Percentiles rank a stretch among this genome's conserved stretches.
phyloP scores from a whole-genome alignment of 2,113 vertebrate species.

The Pleuronectes platessa region DNA sequence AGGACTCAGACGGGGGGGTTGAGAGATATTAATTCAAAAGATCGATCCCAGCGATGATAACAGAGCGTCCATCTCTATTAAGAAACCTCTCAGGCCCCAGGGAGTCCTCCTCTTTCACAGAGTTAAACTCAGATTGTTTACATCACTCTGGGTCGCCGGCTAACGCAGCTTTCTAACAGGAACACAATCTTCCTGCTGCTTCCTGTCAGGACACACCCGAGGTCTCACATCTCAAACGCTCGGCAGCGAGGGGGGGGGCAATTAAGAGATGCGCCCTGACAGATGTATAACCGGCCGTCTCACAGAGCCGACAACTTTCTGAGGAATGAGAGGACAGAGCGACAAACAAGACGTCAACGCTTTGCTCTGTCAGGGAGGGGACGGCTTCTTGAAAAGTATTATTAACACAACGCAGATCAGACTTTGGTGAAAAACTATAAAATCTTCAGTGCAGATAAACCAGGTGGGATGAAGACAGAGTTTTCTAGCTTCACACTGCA shows the following conservation, averaged over 20 bases:
- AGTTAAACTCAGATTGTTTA: background rate
- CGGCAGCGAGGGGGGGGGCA: conserved; percentile 57
- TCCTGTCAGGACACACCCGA: conserved; percentile 66
- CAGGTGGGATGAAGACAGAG: too few relatives aligned
- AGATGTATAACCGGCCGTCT: conserved; percentile 63
- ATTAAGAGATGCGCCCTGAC: conserved; percentile 64
- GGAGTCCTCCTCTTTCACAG: background rate
- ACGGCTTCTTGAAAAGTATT: background rate
- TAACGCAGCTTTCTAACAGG: conserved; percentile 27
- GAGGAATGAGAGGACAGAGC: conserved; percentile 58
- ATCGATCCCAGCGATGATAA: conserved; percentile 3
- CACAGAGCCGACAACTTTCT: conserved; percentile 56
- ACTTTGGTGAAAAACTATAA: background rate
- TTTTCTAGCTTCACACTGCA: too few relatives aligned
- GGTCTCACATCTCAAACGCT: conserved; percentile 59
- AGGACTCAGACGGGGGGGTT: conserved; percentile 18
- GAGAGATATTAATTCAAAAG: conserved; percentile 25
- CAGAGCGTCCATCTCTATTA: conserved; percentile 18
- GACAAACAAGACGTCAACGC: conserved; percentile 30
- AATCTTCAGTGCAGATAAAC: too few relatives aligned
- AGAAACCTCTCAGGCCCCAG: background rate
- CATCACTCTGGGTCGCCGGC: conserved; percentile 25
- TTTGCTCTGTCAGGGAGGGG: background rate
- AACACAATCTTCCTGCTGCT: conserved; percentile 43
- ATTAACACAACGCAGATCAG: conserved; percentile 19